These are phyloP conservation scores for Cantharis rustica DNA, from an alignment of 2,888 invertebrate species.

Conservation along the genomic window DNA sequence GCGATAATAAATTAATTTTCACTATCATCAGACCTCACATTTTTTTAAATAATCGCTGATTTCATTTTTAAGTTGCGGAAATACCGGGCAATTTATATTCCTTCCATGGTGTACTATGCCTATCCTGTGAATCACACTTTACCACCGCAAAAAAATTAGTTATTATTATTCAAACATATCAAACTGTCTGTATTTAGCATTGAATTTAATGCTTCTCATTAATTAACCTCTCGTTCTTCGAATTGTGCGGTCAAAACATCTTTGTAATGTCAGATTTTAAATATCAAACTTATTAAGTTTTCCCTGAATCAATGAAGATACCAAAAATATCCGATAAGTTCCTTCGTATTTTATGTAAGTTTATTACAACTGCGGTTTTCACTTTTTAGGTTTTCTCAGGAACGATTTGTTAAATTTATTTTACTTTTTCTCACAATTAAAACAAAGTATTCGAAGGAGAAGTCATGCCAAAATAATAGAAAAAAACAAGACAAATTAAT, in stretches of 20 bases:
- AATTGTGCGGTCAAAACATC: slow-evolving; percentile 17
- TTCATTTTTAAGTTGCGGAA: slow-evolving; percentile 10
- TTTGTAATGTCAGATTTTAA: background rate
- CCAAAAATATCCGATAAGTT: background rate
- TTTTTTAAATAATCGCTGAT: slow-evolving; percentile 32
- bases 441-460: background rate
- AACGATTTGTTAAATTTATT: background rate
- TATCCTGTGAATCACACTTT: slow-evolving; percentile 7
- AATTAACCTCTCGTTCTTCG: slow-evolving; percentile 29
- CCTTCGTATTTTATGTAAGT: background rate
- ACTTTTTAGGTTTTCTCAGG: background rate
- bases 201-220: slow-evolving; percentile 34
- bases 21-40: slow-evolving; percentile 3
- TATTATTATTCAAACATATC: slow-evolving; percentile 24
- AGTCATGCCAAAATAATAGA: background rate
- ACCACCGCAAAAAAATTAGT: slow-evolving; percentile 21
- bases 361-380: background rate
- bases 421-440: background rate
- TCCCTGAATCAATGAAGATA: slow-evolving; percentile 13
- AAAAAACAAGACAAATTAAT: background rate
- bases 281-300: slow-evolving; percentile 16
- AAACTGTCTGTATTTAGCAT: slow-evolving; percentile 32
- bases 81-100: slow-evolving; percentile 12
- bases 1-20: slow-evolving; percentile 43
- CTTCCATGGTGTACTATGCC: background rate